These are phyloP conservation scores for Drosophila tripunctata DNA, from an alignment of 2,888 invertebrate genomes.

Conservation along the genomic window DNA sequence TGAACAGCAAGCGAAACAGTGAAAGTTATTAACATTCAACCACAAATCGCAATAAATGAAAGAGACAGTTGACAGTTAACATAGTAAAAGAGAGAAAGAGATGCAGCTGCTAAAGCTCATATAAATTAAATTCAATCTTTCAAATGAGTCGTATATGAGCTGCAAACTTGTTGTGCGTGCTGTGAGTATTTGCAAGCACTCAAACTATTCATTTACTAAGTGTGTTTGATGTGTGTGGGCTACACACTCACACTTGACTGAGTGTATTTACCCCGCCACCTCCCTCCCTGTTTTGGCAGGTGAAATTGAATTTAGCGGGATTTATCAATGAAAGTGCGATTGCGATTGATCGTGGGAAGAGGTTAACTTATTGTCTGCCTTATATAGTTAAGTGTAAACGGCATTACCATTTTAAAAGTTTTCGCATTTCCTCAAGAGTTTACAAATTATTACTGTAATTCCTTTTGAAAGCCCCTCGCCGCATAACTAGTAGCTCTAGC, in stretches of 20 bases:
- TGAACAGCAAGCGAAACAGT: conserved; percentile 42
- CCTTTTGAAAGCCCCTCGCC: neutral
- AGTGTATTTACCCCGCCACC: neutral
- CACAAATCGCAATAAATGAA: conserved; percentile 32
- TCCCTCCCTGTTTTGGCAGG: conserved; percentile 16
- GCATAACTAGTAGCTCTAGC: too few species aligned
- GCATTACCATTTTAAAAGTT: neutral
- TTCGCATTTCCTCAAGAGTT: neutral
- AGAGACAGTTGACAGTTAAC: neutral
- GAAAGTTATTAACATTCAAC: conserved; percentile 65
- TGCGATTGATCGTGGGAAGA: conserved; percentile 31
- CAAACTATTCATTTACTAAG: conserved; percentile 2
- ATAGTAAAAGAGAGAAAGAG: neutral
- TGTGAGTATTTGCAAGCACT: conserved; percentile 20
- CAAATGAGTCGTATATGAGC: conserved; percentile 40
- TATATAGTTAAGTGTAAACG: conserved; percentile 3
- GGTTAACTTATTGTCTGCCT: neutral
- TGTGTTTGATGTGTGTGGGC: conserved; percentile 19
- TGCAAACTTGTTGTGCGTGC: conserved; percentile 63
- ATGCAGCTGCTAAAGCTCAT: conserved; percentile 40
- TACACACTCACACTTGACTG: conserved; percentile 16
- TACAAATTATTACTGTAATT: neutral
- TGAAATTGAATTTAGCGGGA: conserved; percentile 39
- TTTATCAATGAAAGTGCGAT: conserved; percentile 44
- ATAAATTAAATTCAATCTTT: conserved; percentile 53